Conservation (phyloP, 2,888 invertebrate genomes). For the Lutraria lutraria region DNA sequence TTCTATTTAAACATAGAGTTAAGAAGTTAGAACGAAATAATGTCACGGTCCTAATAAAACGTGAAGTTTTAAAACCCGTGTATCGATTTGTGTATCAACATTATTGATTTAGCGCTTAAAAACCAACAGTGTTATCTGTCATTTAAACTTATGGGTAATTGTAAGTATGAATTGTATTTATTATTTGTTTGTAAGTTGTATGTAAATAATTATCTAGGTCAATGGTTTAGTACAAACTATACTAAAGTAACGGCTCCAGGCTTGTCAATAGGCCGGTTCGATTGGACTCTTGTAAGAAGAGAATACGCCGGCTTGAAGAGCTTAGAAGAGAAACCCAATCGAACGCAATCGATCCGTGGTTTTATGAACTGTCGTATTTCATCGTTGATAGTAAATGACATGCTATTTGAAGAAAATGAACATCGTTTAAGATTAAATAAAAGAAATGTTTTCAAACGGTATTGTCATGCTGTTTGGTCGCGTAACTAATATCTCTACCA, state of each 20-base stretch:
- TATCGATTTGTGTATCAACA: constrained; percentile 1
- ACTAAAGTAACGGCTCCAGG: not conserved
- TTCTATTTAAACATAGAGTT: constrained; percentile 30
- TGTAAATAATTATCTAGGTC: not conserved
- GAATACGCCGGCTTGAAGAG: too few relatives aligned
- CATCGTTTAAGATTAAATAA: too few relatives aligned
- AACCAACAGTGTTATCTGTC: not conserved
- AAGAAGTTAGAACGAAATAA: constrained; percentile 23
- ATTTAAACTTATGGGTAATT: not conserved
- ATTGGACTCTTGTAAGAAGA: too few relatives aligned
- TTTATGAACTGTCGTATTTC: too few relatives aligned
- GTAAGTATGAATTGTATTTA: not conserved
- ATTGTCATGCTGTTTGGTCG: too few relatives aligned
- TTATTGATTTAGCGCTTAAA: not conserved
- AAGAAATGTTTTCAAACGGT: too few relatives aligned
- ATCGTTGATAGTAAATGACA: too few relatives aligned
- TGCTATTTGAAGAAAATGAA: too few relatives aligned
- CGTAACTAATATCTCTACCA: too few relatives aligned
- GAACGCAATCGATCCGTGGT: too few relatives aligned
- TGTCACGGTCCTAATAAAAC: constrained; percentile 27
- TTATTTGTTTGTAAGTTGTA: not conserved
- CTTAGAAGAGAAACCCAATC: too few relatives aligned
- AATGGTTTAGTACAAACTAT: not conserved
- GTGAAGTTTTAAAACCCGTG: not conserved
- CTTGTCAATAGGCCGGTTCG: too few relatives aligned